These are phyloP conservation scores for Drosophila hamatofila DNA, from an alignment of 2,888 invertebrate species.

Conservation along the genomic window DNA sequence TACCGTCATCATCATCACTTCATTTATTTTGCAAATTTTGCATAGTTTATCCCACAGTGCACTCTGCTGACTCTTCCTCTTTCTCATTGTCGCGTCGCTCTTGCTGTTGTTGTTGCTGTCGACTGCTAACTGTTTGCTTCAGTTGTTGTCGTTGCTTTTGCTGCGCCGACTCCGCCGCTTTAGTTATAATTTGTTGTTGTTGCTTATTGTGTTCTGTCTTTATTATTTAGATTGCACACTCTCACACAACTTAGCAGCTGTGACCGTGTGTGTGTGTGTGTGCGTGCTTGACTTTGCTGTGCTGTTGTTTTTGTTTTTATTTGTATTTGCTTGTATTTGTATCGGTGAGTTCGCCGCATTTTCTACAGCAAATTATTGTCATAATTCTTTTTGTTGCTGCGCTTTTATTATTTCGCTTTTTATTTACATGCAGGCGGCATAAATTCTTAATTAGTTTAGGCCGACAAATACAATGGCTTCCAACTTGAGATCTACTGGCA, in stretches of 20 bases:
- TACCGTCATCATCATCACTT: too few relatives aligned
- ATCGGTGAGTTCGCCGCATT: conserved; percentile 59
- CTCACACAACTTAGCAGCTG: conserved; percentile 44
- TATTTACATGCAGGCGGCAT: conserved; percentile 65
- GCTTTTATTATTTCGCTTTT: conserved; percentile 47
- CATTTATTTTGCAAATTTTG: neutral
- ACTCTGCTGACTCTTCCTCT: conserved; percentile 20
- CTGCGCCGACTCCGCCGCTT: conserved; percentile 50
- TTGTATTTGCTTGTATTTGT: conserved; percentile 5
- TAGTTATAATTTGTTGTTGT: conserved; percentile 59
- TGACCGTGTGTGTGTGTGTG: conserved; percentile 23
- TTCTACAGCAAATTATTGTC: conserved; percentile 74
- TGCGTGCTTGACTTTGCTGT: conserved; percentile 16
- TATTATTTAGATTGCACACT: conserved; percentile 68
- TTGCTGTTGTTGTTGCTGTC: conserved; percentile 13
- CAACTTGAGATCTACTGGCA: conserved; percentile 23
- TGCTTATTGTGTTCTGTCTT: conserved; percentile 45
- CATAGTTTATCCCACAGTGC: conserved; percentile 33
- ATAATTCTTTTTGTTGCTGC: conserved; percentile 56
- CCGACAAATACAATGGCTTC: conserved; percentile 45
- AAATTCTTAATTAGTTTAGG: conserved; percentile 76
- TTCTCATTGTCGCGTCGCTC: conserved; percentile 28
- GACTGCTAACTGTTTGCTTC: conserved; percentile 71
- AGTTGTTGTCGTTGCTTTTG: conserved; percentile 42
- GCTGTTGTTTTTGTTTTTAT: conserved; percentile 21